phyloP scores from a whole-genome alignment of 2,797 vertebrate genomes.

The Myotis vivesi region DNA sequence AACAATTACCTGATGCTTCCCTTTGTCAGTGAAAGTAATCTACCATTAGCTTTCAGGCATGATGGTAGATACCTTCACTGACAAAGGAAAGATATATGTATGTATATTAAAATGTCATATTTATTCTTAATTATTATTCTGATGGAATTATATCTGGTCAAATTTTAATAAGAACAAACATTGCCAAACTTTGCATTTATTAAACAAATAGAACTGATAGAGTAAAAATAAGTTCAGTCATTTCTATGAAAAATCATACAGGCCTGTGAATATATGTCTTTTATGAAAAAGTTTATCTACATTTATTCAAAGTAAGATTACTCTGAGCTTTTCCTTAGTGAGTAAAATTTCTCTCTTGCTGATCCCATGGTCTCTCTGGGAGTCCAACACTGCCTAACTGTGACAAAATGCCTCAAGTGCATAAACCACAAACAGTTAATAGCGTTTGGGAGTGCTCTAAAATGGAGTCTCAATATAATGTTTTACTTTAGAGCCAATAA shows the following conservation, averaged over 20 bases:
- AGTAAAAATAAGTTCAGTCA: not conserved
- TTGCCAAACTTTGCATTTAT: constrained; percentile 40
- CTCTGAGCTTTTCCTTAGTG: not conserved
- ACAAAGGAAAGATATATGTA: constrained; percentile 74
- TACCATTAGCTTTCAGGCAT: constrained; percentile 67
- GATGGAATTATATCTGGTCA: constrained; percentile 68
- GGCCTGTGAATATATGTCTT: not conserved
- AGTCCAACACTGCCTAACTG: not conserved
- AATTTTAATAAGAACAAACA: constrained; percentile 63
- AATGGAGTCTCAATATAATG: not conserved
- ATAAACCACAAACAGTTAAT: not conserved
- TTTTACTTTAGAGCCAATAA: not conserved
- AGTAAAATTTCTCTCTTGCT: not conserved
- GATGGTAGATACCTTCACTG: constrained; percentile 76
- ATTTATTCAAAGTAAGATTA: not conserved
- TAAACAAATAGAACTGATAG: not conserved
- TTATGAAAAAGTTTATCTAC: not conserved
- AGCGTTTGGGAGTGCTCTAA: not conserved
- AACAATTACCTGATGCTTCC: constrained; percentile 72
- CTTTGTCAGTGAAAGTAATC: too few relatives aligned
- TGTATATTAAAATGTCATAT: constrained; percentile 69
- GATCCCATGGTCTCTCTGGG: not conserved
- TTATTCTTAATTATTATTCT: constrained; percentile 72
- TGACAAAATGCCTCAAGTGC: not conserved
- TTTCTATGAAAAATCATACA: not conserved